Base-by-base conservation (phyloP, 2,888 invertebrate genomes). In the Leptogaster cylindrica region DNA sequence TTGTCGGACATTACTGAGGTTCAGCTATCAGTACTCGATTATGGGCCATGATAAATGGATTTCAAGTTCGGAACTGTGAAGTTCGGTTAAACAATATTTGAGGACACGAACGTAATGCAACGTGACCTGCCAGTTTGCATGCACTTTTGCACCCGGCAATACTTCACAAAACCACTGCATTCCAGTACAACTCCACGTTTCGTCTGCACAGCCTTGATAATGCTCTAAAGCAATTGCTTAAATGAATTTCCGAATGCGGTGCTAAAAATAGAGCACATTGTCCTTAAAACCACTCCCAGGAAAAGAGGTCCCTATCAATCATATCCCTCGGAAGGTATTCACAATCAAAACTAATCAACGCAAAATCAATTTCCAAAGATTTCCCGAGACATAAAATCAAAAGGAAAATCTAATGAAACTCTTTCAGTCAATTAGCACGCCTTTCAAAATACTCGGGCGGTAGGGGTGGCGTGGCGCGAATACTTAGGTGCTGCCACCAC, bases 341-440 rank as follows among this genome's bases (percentile, higher is more conserved):
- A n/a, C 48, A 48, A 20, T 12, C 25, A 23, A 12, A 6, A 31
- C 44, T 36, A 61, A 61, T 61, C 61, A 61, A 18, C 18, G 5
- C 44, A 27, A 44, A 61, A 61, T 41, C 41, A 25, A 25, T 16
- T 16, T 44, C 27, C 55, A 8, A 55, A 31, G 31, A 7, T 8
- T 7, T 8, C 23, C 44, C 12, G 28, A 27, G 41, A 31, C 44
- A 61, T 61, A 41, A 61, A 61, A 61, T 61, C 61, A 61, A 44
- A 28, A 18, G 55, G 14, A 27, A 61, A 68, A 52, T 68, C 68
- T 66, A 68, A 68, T 61, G 65, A 61, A 69, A 69, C 66, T 66
- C 66, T 69, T 69, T 66, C 69, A 69, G 63, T 66, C 69, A 69
- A 69, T 69, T 69, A 69, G 69, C 63, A 69, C 69, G 51, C 69